A percentile compares a stretch with the other conserved stretches of the same genome.
Evolutionary conservation across 1,140 invertebrate genomes (phyloP).

Genomic region (Drosophila lowei): DNA sequence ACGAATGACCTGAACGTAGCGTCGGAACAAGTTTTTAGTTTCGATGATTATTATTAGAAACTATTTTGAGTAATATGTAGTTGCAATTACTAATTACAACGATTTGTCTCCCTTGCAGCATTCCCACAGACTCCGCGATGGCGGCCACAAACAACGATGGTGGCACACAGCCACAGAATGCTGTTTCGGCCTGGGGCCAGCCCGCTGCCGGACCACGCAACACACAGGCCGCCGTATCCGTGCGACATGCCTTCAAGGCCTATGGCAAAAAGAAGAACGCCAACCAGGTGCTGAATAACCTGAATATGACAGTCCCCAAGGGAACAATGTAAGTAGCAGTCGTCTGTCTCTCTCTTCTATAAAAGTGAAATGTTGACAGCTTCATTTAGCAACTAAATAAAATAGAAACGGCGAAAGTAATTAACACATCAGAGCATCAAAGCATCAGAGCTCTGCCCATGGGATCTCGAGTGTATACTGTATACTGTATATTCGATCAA

Average conservation of each 20-base stretch:
- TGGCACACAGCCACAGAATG: slow-evolving; percentile 65
- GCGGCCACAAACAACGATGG: slow-evolving; percentile 81
- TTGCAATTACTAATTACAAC: background rate
- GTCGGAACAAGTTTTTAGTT: slow-evolving; percentile 8
- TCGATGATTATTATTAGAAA: background rate
- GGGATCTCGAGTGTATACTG: background rate
- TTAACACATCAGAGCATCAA: slow-evolving; percentile 49
- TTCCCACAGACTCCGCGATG: slow-evolving; percentile 72
- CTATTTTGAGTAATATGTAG: too few species aligned
- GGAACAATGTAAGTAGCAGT: slow-evolving; percentile 92
- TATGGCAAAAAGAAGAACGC: slow-evolving; percentile 93
- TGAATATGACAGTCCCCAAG: slow-evolving; percentile 95
- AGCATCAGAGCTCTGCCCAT: background rate
- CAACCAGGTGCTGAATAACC: slow-evolving; percentile 91
- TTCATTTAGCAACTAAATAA: slow-evolving; percentile 51
- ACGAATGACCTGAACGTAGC: slow-evolving; percentile 29
- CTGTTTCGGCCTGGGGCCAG: slow-evolving; percentile 62
- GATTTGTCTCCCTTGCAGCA: slow-evolving; percentile 43
- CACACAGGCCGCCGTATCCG: slow-evolving; percentile 90
- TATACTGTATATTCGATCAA: slow-evolving; percentile 2
- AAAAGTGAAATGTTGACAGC: slow-evolving; percentile 73
- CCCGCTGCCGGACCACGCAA: slow-evolving; percentile 76
- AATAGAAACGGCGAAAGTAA: slow-evolving; percentile 68
- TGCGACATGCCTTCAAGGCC: slow-evolving; percentile 92
- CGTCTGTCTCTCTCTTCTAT: slow-evolving; percentile 11